These are phyloP conservation scores for Acanthaster planci DNA, from an alignment of 35 echinoderm and acorn worm species.

Conservation along the genomic window DNA sequence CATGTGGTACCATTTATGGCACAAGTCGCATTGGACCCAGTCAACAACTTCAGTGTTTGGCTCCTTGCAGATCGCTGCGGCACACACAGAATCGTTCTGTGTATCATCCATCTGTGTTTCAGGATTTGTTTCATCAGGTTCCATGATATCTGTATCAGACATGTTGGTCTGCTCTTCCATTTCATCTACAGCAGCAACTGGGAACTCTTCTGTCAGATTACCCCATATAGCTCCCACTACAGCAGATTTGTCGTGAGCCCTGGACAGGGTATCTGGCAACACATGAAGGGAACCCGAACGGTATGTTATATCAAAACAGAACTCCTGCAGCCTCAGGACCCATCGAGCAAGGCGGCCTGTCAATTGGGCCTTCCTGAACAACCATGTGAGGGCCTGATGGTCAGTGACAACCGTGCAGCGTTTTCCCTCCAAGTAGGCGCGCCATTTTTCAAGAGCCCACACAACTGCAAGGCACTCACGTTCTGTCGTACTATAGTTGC, in stretches of 20 bases:
- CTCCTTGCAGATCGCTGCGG: background rate
- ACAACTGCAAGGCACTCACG: constrained; percentile 40
- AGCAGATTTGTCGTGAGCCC: background rate
- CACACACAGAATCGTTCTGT: constrained; percentile 5
- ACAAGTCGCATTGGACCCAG: constrained; percentile 35
- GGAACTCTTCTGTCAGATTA: background rate
- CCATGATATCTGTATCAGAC: no score
- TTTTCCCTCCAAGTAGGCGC: constrained; percentile 35
- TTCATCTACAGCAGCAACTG: background rate
- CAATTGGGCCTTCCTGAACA: background rate
- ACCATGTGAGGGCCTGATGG: constrained; percentile 45
- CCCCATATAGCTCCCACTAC: background rate
- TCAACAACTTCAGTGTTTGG: constrained; percentile 15
- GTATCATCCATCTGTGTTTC: background rate
- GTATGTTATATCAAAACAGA: constrained; percentile 34
- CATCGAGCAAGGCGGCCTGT: constrained; percentile 40
- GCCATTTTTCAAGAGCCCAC: constrained; percentile 54
- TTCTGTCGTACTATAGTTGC: constrained; percentile 29
- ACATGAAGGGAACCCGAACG: constrained; percentile 29
- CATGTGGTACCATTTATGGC: constrained; percentile 28
- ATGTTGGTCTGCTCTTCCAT: background rate
- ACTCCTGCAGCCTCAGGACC: constrained; percentile 42
- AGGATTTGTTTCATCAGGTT: background rate
- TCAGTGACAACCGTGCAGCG: constrained; percentile 37
- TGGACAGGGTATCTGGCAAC: constrained; percentile 44